A percentile compares a stretch with the other conserved stretches of the same genome.
These are phyloP conservation scores for Ectobius pallidus DNA, from an alignment of 2,888 invertebrate genomes.

Conservation along the genomic window DNA sequence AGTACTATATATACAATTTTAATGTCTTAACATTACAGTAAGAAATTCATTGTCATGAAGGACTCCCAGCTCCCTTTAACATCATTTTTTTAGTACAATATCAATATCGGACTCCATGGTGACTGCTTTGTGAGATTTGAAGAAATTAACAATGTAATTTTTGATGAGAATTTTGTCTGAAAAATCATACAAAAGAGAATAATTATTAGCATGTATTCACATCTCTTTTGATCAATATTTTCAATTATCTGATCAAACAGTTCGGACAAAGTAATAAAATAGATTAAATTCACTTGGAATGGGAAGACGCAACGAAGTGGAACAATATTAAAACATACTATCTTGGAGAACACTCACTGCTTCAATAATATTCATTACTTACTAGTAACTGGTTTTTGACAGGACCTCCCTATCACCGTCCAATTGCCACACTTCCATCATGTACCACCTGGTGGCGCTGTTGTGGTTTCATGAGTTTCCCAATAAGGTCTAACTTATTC, in stretches of 20 bases:
- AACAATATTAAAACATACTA: no score
- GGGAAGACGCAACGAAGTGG: no score
- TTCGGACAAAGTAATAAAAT: neutral
- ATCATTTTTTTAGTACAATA: neutral
- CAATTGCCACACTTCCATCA: no score
- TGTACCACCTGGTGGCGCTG: no score
- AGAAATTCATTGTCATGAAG: neutral
- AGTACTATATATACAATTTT: neutral
- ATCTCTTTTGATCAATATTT: neutral
- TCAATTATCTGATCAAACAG: neutral
- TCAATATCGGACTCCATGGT: constrained; percentile 36
- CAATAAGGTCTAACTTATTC: no score
- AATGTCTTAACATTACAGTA: neutral
- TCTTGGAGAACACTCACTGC: no score
- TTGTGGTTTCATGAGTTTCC: no score
- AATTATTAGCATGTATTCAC: neutral
- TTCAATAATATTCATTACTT: no score
- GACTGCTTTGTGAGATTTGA: constrained; percentile 59
- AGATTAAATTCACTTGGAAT: no score
- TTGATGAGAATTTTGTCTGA: constrained; percentile 68
- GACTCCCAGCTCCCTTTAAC: neutral
- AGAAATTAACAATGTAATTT: constrained; percentile 62
- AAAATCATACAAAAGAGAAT: constrained; percentile 51
- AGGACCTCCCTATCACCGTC: neutral
- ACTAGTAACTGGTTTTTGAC: no score